These are phyloP conservation scores for Podocnemis expansa DNA, from an alignment of 2,113 vertebrate species.

Conservation along the genomic window DNA sequence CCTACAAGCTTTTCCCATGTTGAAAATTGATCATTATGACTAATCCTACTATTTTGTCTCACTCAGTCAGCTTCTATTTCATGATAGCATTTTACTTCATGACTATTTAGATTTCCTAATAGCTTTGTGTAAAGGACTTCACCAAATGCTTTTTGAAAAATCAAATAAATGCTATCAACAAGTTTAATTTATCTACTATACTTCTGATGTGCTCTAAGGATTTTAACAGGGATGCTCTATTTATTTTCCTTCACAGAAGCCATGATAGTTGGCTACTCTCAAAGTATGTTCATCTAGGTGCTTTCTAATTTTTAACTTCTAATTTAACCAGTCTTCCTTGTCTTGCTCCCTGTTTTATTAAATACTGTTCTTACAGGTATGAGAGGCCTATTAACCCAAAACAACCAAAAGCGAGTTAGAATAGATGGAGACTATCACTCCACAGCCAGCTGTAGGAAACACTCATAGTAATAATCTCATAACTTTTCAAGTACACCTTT, in stretches of 20 bases:
- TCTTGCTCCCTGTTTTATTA: no score
- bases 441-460: no score
- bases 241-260: neutral
- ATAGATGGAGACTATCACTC: no score
- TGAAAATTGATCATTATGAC: neutral
- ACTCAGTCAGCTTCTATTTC: neutral
- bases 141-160: neutral
- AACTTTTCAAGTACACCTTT: no score
- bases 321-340: neutral
- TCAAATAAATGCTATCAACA: neutral
- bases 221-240: neutral
- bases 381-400: no score
- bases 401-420: no score
- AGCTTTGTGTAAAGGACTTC: neutral
- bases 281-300: neutral
- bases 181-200: neutral
- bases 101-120: neutral
- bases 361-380: no score
- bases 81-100: neutral
- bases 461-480: no score
- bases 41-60: neutral
- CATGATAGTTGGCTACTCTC: neutral
- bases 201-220: neutral
- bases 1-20: no score
- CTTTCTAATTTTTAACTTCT: conserved; percentile 11